Base-by-base conservation (phyloP, 2,797 vertebrate species). In the Adrianichthys oophorus region DNA sequence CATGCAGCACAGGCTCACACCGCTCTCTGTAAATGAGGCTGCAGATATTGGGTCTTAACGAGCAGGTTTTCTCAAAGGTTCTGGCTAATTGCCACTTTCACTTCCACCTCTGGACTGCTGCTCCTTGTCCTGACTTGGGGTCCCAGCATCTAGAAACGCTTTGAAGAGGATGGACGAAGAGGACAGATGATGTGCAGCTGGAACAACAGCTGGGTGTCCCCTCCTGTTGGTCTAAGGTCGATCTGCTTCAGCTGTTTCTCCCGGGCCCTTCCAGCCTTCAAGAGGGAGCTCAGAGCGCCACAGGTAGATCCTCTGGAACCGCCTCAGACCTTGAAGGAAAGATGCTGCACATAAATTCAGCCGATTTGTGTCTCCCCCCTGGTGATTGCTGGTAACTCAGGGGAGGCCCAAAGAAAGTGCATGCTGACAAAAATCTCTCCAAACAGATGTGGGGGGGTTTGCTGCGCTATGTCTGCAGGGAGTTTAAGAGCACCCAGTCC, bases 241-340 rank as follows among this genome's bases (percentile, higher is more conserved):
- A 23, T 52, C 56, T 47, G 45, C 42, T 42, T 8, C 1, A 15
- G 18, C 56, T 51, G 68, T 26, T 26, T 26, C 52, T 52, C 70
- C 49, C 56, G 45, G 52, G 76, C 75, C 52, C 67, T 68, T 70
- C 72, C 56, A 60, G 70, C 79, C 80, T 76, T 61, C 72, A 78
- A 72, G 78, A 75, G 89, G 87, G 76, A 76, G 83, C 62, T 55
- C 45, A 23, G 59, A 59, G 64, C 47, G 56, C 71, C n/a, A 70
- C 57, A 84, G 82, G 43, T 75, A 67, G 54, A 62, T 78, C 43
- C 57, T 67, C 62, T 86, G 89, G 87, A 87, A 90, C 77, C 74
- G 79, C 79, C 64, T 62, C 19, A 10, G 18, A 74, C 65, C 76
- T 82, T 61, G 69, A 76, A 88, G 79, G 84, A 87, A 89, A 88